Evolutionary conservation across 2,888 invertebrate genomes (phyloP), one percentile per base, ranked within the genome.

Genomic region (Euzophera pinguis): DNA sequence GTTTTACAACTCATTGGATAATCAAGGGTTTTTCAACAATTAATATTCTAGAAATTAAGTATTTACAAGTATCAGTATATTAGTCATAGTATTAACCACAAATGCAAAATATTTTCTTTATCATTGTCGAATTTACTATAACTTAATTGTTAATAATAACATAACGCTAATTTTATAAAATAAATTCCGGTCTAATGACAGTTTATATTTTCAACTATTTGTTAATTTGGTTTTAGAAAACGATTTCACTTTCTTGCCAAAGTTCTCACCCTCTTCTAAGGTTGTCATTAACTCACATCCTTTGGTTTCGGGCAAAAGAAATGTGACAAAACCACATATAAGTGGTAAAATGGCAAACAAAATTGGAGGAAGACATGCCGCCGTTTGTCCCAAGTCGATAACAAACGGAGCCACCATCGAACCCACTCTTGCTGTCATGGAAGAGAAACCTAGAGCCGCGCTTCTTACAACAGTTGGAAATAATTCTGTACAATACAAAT

Each of bases 381-480:
- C 79, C 0, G 89, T 71, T 22, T 78, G 72, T 51, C 79, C 81
- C 67, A 94, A 66, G 22, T 92, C 92, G 13, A 95, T 93, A 6
- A 98, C 92, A 70, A 95, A 95, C 0, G 97, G 97, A 0, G 97
- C 96, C 6, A 94, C 63, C 91, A 97, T 96, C 0, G 97, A 96
- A 0, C 98, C 98, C 27, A 97, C 86, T 60, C 97, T 92, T 0
- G 97, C 97, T 69, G 94, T 92, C 93, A 96, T 95, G 0, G 97
- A 97, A 10, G 95, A 95, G 12, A 94, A 91, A 0, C 98, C 98
- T 53, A 98, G 91, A 0, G 96, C 97, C 47, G 95, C 94, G 66
- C 97, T 97, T 34, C 98, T 90, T 1, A 97, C 94, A 1, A 97
- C 95, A 0, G 98, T 98, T 0, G 98, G 98, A 67, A 97, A 97